These are phyloP conservation scores for Botrylloides violaceus DNA, from an alignment of 23 tunicate genomes.

Conservation along the genomic window DNA sequence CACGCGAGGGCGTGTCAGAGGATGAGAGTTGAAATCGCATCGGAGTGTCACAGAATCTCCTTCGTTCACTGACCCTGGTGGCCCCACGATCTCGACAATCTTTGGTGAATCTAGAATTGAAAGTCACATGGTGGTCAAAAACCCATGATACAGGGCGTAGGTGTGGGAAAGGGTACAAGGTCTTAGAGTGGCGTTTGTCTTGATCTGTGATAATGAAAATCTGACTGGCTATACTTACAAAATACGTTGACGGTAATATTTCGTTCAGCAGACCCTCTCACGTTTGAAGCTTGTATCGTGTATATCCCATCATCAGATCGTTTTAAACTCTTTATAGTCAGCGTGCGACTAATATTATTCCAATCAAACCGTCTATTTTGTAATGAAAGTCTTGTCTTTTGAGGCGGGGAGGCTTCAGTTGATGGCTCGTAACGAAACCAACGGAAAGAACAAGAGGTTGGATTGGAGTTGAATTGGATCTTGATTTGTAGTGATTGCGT, in stretches of 20 bases:
- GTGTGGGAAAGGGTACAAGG: too few relatives aligned
- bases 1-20: constrained; percentile 26
- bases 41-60: constrained; percentile 48
- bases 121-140: background rate
- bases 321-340: constrained; percentile 28
- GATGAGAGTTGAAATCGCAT: constrained; percentile 48
- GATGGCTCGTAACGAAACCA: background rate
- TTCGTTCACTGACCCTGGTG: constrained; percentile 1
- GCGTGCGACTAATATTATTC: constrained; percentile 11
- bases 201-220: too few relatives aligned
- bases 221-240: constrained; percentile 73
- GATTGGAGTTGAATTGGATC: background rate
- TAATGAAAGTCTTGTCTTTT: background rate
- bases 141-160: too few relatives aligned
- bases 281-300: constrained; percentile 32
- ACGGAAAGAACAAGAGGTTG: background rate
- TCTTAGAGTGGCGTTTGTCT: too few relatives aligned
- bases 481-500: background rate
- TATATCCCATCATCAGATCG: constrained; percentile 52
- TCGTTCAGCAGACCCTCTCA: constrained; percentile 18
- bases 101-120: constrained; percentile 46
- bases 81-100: constrained; percentile 25
- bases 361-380: constrained; percentile 18
- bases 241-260: constrained; percentile 47
- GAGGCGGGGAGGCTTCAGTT: background rate